Evolutionary conservation across 2,888 invertebrate genomes (phyloP).

Genomic region (Mystacides longicornis): DNA sequence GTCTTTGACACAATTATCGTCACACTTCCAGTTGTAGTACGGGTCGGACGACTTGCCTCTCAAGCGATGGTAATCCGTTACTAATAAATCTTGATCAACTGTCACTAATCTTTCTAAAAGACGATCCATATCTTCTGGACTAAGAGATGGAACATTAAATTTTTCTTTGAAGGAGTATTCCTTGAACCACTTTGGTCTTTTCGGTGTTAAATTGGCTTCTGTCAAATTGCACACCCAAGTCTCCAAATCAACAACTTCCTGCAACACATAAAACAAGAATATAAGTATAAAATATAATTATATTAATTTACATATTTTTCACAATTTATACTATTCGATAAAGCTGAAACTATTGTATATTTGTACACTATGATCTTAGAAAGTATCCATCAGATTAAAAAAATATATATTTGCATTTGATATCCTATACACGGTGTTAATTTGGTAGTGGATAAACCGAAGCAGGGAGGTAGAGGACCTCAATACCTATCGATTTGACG

Average conservation of each 20-base stretch:
- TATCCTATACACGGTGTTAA: too few species aligned
- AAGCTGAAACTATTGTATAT: too few species aligned
- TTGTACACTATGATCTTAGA: too few species aligned
- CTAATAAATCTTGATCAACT: conserved; percentile 41
- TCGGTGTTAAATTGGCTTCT: conserved; percentile 56
- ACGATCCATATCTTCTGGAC: conserved; percentile 53
- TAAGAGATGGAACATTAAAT: conserved; percentile 55
- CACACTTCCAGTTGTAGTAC: conserved; percentile 39
- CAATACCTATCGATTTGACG: too few species aligned
- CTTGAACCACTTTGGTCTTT: conserved; percentile 62
- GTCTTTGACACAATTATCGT: conserved; percentile 42
- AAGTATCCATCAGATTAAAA: too few species aligned
- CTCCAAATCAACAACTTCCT: conserved; percentile 60
- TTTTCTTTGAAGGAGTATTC: conserved; percentile 68
- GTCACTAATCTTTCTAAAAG: conserved; percentile 54
- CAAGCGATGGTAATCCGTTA: conserved; percentile 46
- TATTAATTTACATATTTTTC: neutral
- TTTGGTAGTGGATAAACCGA: too few species aligned
- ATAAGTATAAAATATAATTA: neutral
- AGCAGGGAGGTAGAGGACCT: too few species aligned
- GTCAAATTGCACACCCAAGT: conserved; percentile 74
- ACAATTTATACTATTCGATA: too few species aligned
- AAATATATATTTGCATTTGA: too few species aligned
- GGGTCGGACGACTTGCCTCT: conserved; percentile 46
- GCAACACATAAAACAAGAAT: conserved; percentile 18